These are phyloP conservation scores for Cirrhinus molitorella DNA, from an alignment of 2,797 vertebrate genomes.

Conservation along the genomic window DNA sequence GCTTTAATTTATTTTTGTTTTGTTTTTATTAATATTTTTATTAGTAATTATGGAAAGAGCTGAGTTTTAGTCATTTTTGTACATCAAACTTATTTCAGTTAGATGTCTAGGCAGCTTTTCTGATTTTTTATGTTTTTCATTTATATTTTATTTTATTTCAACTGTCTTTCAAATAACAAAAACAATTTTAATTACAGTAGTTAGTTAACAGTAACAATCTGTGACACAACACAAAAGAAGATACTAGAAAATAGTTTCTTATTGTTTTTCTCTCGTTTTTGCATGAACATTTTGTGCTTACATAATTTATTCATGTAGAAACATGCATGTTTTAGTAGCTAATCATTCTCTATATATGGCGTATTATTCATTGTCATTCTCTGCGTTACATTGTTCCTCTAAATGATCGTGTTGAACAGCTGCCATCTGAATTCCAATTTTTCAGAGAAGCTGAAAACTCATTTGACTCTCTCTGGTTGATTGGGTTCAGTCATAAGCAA, in stretches of 20 bases:
- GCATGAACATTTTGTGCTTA: background rate
- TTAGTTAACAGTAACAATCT: background rate
- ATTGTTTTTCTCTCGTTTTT: background rate
- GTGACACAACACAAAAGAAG: background rate
- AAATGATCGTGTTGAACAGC: background rate
- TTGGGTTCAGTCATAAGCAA: constrained; percentile 27
- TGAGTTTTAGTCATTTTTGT: background rate
- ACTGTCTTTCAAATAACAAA: background rate
- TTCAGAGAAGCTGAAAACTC: constrained; percentile 1
- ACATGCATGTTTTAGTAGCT: constrained; percentile 8
- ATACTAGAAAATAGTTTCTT: background rate
- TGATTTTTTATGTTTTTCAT: too few relatives aligned
- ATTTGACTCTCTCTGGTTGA: constrained; percentile 35
- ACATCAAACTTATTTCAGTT: background rate
- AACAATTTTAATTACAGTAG: background rate
- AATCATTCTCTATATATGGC: background rate
- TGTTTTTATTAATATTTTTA: background rate
- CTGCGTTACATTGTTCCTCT: background rate
- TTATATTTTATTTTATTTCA: too few relatives aligned
- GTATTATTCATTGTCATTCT: constrained; percentile 5
- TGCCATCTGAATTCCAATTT: background rate
- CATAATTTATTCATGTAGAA: background rate
- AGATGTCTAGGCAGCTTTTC: background rate
- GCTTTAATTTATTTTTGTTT: background rate
- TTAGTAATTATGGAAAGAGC: too few relatives aligned